Percentiles rank a stretch among this genome's conserved stretches.
phyloP scores from a whole-genome alignment of 2,888 invertebrate species.

The Oscheius myriophilus region DNA sequence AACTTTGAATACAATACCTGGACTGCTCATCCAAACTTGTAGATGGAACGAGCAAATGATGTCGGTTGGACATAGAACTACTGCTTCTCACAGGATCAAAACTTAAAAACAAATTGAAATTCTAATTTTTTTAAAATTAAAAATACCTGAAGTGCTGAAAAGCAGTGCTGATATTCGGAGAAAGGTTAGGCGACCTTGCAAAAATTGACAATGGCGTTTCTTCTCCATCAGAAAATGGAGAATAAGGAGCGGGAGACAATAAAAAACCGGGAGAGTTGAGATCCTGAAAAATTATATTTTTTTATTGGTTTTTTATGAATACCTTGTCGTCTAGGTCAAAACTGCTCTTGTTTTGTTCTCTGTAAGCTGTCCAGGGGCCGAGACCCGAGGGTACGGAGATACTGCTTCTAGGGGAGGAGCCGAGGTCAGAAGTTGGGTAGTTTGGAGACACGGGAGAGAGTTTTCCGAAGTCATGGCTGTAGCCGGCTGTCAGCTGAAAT shows the following conservation, averaged over 20 bases:
- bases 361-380: slow-evolving; percentile 65
- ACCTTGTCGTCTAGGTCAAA: slow-evolving; percentile 52
- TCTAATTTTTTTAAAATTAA: background rate
- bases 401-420: slow-evolving; percentile 63
- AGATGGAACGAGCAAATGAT: slow-evolving; percentile 42
- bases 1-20: slow-evolving; percentile 17
- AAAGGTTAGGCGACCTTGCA: slow-evolving; percentile 59
- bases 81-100: slow-evolving; percentile 62
- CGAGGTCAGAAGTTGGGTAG: slow-evolving; percentile 69
- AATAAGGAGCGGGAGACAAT: slow-evolving; percentile 67
- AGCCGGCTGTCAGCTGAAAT: slow-evolving; percentile 56
- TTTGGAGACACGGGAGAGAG: slow-evolving; percentile 28
- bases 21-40: slow-evolving; percentile 38
- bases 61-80: slow-evolving; percentile 61
- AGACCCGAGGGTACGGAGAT: slow-evolving; percentile 50
- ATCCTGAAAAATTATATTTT: slow-evolving; percentile 36
- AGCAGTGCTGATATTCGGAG: slow-evolving; percentile 42
- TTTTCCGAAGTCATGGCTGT: slow-evolving; percentile 41
- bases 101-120: slow-evolving; percentile 46
- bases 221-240: slow-evolving; percentile 57
- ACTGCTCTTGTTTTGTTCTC: slow-evolving; percentile 51
- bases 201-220: slow-evolving; percentile 61
- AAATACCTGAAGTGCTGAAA: slow-evolving; percentile 50
- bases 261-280: slow-evolving; percentile 60
- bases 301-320: slow-evolving; percentile 34